Base-by-base conservation (phyloP, 2,113 vertebrate species). In the Podilymbus podiceps region DNA sequence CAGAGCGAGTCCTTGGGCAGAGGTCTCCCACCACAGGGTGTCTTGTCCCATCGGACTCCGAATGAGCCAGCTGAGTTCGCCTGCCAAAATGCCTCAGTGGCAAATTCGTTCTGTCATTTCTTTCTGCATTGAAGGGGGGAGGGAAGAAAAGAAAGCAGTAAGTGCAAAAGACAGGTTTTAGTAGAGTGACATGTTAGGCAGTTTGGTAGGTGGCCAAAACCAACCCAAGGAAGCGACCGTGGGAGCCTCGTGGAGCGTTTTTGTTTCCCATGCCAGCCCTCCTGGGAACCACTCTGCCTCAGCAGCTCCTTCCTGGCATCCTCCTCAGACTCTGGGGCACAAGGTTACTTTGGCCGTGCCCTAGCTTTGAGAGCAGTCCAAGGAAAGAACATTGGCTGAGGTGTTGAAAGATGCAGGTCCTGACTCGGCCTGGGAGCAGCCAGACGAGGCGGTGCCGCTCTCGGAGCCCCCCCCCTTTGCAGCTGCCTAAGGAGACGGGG, bases 41-140 rank as follows among this genome's bases (percentile, higher is more conserved):
- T 75, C 76, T 81, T 86, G 60, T 87, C 76, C 85, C 49, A 17
- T 11, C 0, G 0, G 47, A 15, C 52, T 86, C 55, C 1, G 0
- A 74, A 38, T 25, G 59, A 95, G 47, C 56, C 69, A 14, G 82
- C 68, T 40, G 78, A 74, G 52, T 52, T 60, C 0, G 0, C n/a
- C 38, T 60, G 85, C 49, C 63, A 49, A 49, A 49, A 59, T 62
- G 40, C 55, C 67, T 98, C 96, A 98, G 89, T 98, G 98, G 97
- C 99, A 99, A 96, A 99, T 99, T 67, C 98, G 98, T 95, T 99
- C 99, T 78, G 99, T 99, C 99, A 99, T 99, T 97, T 98, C 98
- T 97, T 96, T 99, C 99, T 99, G 98, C 69, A 85, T 96, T 91
- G 93, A 97, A 86, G 24, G 8, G 8, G 21, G 12, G 8, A 19